phyloP scores from a whole-genome alignment of 2,888 invertebrate genomes.

The Campaea margaritaria region DNA sequence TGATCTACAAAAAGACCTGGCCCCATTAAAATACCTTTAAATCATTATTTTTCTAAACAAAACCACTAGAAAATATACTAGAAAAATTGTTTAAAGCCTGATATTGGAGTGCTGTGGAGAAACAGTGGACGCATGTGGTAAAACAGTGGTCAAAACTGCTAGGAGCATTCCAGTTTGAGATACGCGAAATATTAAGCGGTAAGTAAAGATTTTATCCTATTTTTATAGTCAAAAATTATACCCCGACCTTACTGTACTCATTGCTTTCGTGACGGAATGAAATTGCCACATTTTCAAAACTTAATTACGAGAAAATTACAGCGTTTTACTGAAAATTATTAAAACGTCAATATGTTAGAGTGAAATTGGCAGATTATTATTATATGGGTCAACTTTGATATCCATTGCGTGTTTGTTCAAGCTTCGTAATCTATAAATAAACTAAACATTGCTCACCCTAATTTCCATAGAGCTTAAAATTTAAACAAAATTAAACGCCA shows the following conservation, averaged over 20 bases:
- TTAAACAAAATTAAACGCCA: no score
- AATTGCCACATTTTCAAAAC: no score
- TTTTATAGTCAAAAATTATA: conserved; percentile 50
- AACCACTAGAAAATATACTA: conserved; percentile 42
- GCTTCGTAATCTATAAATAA: no score
- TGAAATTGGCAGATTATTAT: no score
- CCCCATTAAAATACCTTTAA: conserved; percentile 71
- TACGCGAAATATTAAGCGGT: conserved; percentile 48
- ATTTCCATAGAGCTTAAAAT: no score
- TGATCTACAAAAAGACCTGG: conserved; percentile 65
- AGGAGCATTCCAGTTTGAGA: conserved; percentile 19
- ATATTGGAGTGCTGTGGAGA: conserved; percentile 27
- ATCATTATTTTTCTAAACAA: conserved; percentile 63
- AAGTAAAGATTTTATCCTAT: conserved; percentile 68
- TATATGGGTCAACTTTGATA: no score
- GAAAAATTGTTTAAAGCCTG: conserved; percentile 16
- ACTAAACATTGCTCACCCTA: no score
- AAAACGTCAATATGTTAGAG: no score
- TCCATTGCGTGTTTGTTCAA: no score
- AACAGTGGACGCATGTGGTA: no score
- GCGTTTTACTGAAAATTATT: no score
- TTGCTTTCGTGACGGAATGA: not conserved
- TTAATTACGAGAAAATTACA: no score
- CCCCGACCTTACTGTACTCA: not conserved
- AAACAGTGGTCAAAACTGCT: conserved; percentile 6